Evolutionary conservation across 2,888 invertebrate species (phyloP).

Genomic region (Heptascelio sp.): DNA sequence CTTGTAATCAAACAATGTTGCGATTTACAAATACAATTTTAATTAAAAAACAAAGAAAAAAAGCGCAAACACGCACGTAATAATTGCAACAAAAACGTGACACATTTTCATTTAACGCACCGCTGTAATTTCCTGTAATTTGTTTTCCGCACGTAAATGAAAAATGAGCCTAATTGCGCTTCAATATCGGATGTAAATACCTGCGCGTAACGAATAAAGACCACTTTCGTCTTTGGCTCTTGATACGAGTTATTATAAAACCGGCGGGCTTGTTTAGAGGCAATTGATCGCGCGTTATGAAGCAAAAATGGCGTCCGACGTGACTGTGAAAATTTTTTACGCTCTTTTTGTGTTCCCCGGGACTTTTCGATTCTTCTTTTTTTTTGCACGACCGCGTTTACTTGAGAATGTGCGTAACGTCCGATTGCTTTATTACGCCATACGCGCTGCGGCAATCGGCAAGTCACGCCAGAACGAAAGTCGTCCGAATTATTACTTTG

Average conservation of each 20-base stretch:
- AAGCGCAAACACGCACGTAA: conserved; percentile 38
- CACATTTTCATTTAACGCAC: conserved; percentile 1
- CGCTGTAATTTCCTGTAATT: conserved; percentile 33
- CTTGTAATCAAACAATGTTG: no score
- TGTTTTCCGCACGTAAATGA: conserved; percentile 27
- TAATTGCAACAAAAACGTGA: conserved; percentile 37
- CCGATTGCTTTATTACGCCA: conserved; percentile 55
- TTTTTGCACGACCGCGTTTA: conserved; percentile 30
- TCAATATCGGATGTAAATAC: conserved; percentile 36
- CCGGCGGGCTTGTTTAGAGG: conserved; percentile 38
- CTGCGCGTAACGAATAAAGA: conserved; percentile 21
- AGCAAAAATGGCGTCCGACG: conserved; percentile 39
- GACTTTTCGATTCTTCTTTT: background rate
- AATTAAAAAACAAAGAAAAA: no score
- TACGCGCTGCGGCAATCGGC: conserved; percentile 3
- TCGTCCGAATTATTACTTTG: conserved; percentile 23
- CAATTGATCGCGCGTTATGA: conserved; percentile 53
- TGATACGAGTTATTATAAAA: conserved; percentile 44
- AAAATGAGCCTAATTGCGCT: conserved; percentile 32
- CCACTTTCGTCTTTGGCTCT: background rate
- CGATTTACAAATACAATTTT: no score
- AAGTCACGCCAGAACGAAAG: conserved; percentile 36
- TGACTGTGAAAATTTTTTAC: conserved; percentile 33
- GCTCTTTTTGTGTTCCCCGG: background rate
- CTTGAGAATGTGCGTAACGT: conserved; percentile 41